Conservation (phyloP, 2,888 invertebrate species). For the Ctenicera cuprea region DNA sequence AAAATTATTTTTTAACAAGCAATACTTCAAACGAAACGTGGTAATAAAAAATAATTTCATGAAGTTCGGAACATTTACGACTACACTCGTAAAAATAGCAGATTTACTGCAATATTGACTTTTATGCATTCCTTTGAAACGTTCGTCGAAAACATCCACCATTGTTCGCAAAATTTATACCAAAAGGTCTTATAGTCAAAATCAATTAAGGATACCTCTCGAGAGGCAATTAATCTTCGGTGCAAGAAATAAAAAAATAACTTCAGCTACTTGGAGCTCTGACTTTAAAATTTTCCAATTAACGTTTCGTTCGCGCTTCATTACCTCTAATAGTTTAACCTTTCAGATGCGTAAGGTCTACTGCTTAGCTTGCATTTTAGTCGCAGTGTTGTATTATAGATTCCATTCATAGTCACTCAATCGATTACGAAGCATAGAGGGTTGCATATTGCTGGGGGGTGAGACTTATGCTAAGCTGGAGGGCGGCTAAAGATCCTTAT, state of each 20-base stretch:
- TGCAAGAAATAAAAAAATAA: conserved; percentile 12
- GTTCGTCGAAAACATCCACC: conserved; percentile 20
- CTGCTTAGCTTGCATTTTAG: conserved; percentile 59
- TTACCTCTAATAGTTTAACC: conserved; percentile 60
- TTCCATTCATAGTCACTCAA: conserved; percentile 64
- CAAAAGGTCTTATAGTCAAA: conserved; percentile 8
- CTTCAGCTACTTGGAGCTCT: background rate
- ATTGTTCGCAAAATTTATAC: conserved; percentile 31
- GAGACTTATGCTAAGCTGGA: conserved; percentile 62
- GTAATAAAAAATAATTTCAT: conserved; percentile 43
- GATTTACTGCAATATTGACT: conserved; percentile 46
- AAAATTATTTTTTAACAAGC: conserved; percentile 43
- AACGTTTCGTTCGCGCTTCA: conserved; percentile 59
- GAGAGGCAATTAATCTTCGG: conserved; percentile 26
- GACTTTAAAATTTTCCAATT: conserved; percentile 58
- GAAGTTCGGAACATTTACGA: conserved; percentile 34
- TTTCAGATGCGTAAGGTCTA: conserved; percentile 54
- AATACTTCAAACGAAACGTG: conserved; percentile 26
- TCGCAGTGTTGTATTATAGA: conserved; percentile 58
- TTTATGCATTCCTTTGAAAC: conserved; percentile 35
- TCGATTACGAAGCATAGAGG: conserved; percentile 59
- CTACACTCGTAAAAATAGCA: conserved; percentile 33
- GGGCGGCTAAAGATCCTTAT: conserved; percentile 68
- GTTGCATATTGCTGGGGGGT: conserved; percentile 57
- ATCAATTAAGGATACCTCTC: conserved; percentile 22